Base-by-base conservation (phyloP, 2,888 invertebrate genomes). In the Chrysolina americana region DNA sequence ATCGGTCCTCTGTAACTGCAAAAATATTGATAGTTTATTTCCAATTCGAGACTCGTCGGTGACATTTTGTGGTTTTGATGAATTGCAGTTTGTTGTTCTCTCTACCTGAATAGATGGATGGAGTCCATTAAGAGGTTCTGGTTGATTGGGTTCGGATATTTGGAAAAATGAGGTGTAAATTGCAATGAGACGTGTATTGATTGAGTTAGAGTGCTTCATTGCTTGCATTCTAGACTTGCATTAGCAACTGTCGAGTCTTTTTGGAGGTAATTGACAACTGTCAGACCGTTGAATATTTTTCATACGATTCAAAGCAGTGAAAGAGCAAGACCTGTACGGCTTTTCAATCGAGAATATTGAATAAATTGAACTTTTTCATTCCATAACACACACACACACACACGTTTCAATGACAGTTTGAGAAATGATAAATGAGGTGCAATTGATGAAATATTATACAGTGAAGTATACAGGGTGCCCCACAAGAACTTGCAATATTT, bases 61-160 rank as follows among this genome's bases (percentile, higher is more conserved):
- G 73, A 73, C 75, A 78, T 68, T 79, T 78, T 79, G 77, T 65
- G 77, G 78, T 78, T 75, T 62, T 72, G 75, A 77, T 78, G 76
- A 79, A 79, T 76, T 70, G 78, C 72, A 70, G 71, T 73, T 74
- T 68, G 36, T 76, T 74, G 78, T 79, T 63, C 74, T 64, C n/a
- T 69, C n/a, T 74, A 74, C 70, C 74, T 70, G 70, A 36, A 65
- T 66, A 41, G 74, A 70, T 70, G 70, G 53, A 68, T n/a, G n/a
- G 59, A 70, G 74, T 74, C 59, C 62, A 70, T 74, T 70, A 53
- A 66, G 70, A 64, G 59, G 65, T 74, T 66, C 65, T 63, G 70
- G 62, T 74, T 53, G 74, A 74, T 70, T 74, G 70, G 63, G 23
- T 70, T 41, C 19, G 59, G 63, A 41, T 50, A 64, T 70, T 50